These are phyloP conservation scores for Alloplasta piceator DNA, from an alignment of 2,888 invertebrate genomes.

Conservation along the genomic window DNA sequence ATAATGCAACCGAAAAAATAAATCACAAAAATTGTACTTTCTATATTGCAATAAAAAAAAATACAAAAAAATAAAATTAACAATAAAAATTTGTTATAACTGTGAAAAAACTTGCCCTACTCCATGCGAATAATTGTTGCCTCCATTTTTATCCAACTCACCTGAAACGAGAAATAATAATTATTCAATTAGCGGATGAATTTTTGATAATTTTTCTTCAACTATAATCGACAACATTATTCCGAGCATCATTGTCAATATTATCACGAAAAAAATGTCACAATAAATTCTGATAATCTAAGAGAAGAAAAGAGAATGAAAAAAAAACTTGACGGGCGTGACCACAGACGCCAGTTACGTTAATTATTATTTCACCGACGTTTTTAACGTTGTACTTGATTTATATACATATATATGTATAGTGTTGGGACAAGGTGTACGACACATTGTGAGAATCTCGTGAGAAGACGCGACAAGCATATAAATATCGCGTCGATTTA, in stretches of 20 bases:
- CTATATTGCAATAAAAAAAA: no score
- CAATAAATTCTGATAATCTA: slow-evolving; percentile 12
- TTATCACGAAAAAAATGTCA: no score
- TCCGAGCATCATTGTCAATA: no score
- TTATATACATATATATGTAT: no score
- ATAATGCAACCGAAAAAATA: no score
- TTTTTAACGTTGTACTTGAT: slow-evolving; percentile 67
- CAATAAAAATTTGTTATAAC: no score
- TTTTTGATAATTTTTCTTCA: not conserved
- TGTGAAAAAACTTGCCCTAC: no score
- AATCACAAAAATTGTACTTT: no score
- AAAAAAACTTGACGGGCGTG: slow-evolving; percentile 52
- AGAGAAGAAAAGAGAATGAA: slow-evolving; percentile 26
- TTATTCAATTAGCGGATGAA: not conserved
- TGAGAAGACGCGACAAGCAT: slow-evolving; percentile 75
- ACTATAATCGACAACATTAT: no score
- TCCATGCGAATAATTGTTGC: no score
- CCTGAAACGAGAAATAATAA: slow-evolving; percentile 31
- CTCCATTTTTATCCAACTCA: slow-evolving; percentile 7
- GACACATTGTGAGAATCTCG: slow-evolving; percentile 75
- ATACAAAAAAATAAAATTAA: no score
- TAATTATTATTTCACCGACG: slow-evolving; percentile 74
- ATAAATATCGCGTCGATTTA: slow-evolving; percentile 77
- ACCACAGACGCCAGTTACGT: slow-evolving; percentile 63
- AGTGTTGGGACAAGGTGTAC: slow-evolving; percentile 70